Evolutionary conservation across 1,140 invertebrate genomes (phyloP), one percentile per base, ranked within the genome.

Genomic region (Pemphigus obesinymphae): DNA sequence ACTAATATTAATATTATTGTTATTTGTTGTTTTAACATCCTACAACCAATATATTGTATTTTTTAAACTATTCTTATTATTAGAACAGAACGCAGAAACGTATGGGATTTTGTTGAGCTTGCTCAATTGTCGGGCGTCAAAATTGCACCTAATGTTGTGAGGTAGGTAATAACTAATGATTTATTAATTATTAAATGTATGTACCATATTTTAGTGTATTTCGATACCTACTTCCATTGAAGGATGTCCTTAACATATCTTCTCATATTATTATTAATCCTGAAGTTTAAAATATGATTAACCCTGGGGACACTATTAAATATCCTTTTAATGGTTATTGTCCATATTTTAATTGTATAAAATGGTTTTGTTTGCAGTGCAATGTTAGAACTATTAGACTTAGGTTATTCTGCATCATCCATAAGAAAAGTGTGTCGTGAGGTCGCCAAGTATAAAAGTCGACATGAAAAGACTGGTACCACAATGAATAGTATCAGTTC

Each of bases 31-130:
- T 55, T 80, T 37, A 50, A 73, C 15, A 50, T 29, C 29, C 70
- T 73, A 11, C 15, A 50, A 50, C 13, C n/a, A 50, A 73, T 50
- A 73, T 50, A n/a, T 73, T 70, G 5, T 45, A 6, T 50, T 58
- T 58, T 78, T 61, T 63, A 63, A 80, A 61, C 26, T 80, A 55
- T 78, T 78, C 53, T 80, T 80, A 61, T 80, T 80, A 61, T 80
- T 80, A 80, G 76, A 80, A 63, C 55, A 58, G 76, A 80, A 26
- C 10, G 55, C 76, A 45, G 76, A 4, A n/a, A 29, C 55, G 23
- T 80, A 58, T 31, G 40, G 34, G 76, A 80, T 20, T 80, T 43
- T 80, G 76, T 80, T 80, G 76, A 80, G 55, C 76, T 80, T 63
- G 76, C 50, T 26, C 55, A 80, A 80, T 63, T 43, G 40, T 55